Evolutionary conservation across 1,140 invertebrate genomes (phyloP).

Genomic region (Drosophila nikananu): DNA sequence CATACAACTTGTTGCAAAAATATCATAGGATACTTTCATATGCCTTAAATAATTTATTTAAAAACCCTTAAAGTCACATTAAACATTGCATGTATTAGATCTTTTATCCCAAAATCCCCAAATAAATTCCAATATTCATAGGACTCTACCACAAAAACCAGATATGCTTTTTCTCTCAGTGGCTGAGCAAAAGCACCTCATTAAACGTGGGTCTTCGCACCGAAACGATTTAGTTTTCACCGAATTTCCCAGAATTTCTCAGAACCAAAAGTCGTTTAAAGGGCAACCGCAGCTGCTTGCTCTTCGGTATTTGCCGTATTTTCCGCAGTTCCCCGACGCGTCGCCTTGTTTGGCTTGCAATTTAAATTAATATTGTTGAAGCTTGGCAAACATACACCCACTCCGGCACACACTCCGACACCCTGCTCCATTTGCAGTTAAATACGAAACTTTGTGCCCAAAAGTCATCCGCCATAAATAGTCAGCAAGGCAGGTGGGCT

Average conservation of each 20-base stretch:
- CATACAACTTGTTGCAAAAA: background rate
- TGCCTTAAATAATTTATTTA: background rate
- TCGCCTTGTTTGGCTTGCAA: conserved; percentile 26
- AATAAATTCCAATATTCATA: background rate
- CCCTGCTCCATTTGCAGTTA: conserved; percentile 24
- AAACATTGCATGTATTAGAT: background rate
- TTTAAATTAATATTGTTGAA: conserved; percentile 43
- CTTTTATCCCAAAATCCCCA: background rate
- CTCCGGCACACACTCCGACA: background rate
- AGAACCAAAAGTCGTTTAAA: conserved; percentile 46
- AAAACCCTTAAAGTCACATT: background rate
- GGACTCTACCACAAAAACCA: background rate
- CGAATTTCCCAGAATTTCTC: conserved; percentile 13
- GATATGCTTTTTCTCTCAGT: background rate
- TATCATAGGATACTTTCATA: background rate
- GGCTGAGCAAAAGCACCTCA: background rate
- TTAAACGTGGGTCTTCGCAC: conserved; percentile 25
- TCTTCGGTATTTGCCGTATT: conserved; percentile 7
- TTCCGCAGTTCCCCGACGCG: background rate
- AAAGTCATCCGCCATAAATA: conserved; percentile 38
- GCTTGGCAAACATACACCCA: conserved; percentile 24
- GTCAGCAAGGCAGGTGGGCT: conserved; percentile 3
- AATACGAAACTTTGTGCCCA: conserved; percentile 28
- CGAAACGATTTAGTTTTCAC: conserved; percentile 44
- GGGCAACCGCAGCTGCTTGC: conserved; percentile 32